Evolutionary conservation across 2,113 vertebrate genomes (phyloP).

Genomic region (Oreocharis arfaki): DNA sequence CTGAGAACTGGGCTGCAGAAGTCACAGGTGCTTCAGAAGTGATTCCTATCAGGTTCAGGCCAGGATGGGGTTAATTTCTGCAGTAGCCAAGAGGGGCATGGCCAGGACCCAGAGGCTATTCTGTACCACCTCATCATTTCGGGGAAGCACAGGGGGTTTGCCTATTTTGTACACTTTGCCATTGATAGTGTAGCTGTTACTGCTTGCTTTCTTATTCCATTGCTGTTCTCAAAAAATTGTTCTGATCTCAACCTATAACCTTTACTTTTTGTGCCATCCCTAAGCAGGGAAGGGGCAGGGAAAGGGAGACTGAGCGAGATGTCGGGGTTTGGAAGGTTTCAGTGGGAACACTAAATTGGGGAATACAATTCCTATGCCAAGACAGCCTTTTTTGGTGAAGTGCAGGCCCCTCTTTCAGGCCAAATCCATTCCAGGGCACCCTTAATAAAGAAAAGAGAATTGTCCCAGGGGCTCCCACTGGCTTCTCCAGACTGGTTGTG

Average conservation of each 20-base stretch:
- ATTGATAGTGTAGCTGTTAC: background rate
- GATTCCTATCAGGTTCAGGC: background rate
- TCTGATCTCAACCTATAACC: background rate
- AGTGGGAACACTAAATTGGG: background rate
- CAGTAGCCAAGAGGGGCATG: background rate
- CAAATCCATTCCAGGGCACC: background rate
- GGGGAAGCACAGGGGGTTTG: background rate
- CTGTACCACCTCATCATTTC: background rate
- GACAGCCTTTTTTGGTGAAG: background rate
- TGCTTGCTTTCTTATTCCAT: background rate
- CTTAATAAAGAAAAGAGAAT: background rate
- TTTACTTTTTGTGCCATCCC: background rate
- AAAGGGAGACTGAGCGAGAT: background rate
- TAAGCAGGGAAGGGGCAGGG: rapidly evolving
- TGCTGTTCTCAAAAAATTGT: background rate
- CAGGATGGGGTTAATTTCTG: background rate
- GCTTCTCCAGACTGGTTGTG: rapidly evolving
- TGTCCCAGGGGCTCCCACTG: rapidly evolving
- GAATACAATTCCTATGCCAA: background rate
- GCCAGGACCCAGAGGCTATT: background rate
- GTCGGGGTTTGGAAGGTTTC: rapidly evolving
- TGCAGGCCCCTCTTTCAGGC: background rate
- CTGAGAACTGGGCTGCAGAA: background rate
- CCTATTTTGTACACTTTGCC: background rate
- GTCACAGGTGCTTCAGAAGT: background rate